Base-by-base conservation (phyloP, 2,113 vertebrate genomes). In the Trinectes maculatus region DNA sequence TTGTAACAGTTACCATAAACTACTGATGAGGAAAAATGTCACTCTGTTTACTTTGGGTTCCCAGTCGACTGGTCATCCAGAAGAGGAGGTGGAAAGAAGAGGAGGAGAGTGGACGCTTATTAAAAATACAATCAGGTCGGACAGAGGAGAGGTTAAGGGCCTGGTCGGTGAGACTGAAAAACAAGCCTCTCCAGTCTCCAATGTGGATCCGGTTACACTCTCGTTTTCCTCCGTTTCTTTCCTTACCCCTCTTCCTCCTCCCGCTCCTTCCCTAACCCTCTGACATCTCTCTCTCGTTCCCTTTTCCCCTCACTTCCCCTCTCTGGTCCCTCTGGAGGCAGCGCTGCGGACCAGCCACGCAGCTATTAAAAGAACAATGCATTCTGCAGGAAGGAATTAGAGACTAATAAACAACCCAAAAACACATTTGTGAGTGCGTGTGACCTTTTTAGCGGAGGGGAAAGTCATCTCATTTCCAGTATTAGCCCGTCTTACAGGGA, bases 91-190 rank as follows among this genome's bases (percentile, higher is more conserved):
- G 49, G 53, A 74, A 53, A 48, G 39, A 31, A 54, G 43, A 74
- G 21, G 42, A 68, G 33, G 26, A 36, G 62, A 67, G 63, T 26
- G 31, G 34, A 69, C 18, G 58, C 77, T 83, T 71, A 87, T 84
- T 82, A 75, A 85, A 85, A 85, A 74, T 80, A 84, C 60, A 82
- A 63, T 68, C 58, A 64, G 77, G 52, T 53, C 54, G 2, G 12
- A 26, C 26, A 56, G 52, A 66, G 36, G 67, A 55, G 42, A 73
- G 46, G 64, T 39, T 47, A 60, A 34, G 49, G 78, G 61, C 65
- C 60, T 54, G 37, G 63, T 60, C 76, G 81, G 81, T 88, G 69
- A 86, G 46, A 71, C 48, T 56, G 67, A 71, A 81, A 85, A 81
- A 71, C 71, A 83, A 75, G 65, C 48, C 74, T 73, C 67, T 39